Evolutionary conservation across 2,113 vertebrate genomes (phyloP), one percentile per base, ranked within the genome.

Genomic region (Cyanoliseus patagonus): DNA sequence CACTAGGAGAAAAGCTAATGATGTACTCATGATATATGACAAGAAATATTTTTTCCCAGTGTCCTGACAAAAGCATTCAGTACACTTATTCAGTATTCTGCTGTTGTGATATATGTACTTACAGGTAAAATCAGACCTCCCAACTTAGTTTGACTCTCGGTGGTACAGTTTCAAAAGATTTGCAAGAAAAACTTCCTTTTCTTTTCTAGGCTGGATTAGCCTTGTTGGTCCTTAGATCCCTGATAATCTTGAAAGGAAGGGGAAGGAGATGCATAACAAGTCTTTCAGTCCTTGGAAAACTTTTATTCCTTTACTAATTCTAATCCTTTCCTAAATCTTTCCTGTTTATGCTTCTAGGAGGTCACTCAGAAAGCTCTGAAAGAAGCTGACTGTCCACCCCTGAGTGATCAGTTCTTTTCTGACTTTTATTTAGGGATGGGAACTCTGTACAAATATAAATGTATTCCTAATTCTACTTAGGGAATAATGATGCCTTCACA

Each of bases 61-160:
- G 20, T n/a, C 10, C 4, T 81, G 53, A 57, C 1, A 19, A 22
- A 77, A 55, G 20, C 30, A 5, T 88, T 68, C 15, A 41, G 35
- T 46, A 20, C n/a, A 7, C 3, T 0, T 23, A 6, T 2, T 70
- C 6, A 1, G 1, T 55, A 55, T 83, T 69, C 15, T 86, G 27
- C 44, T 70, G 17, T 39, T 55, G 49, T 44, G 42, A 20, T 42
- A 4, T 3, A 7, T 30, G 17, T 53, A 42, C 13, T 46, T 76
- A 15, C 0, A 52, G 33, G 20, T 52, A 62, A 74, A 70, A 74
- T 30, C 33, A 39, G 62, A 72, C n/a, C 24, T 75, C 42, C 12
- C 13, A 14, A 7, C 19, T 49, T 64, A 23, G 39, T 46, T 75
- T 76, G 31, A 33, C n/a, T 72, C 1, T 49, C 3, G 6, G 10